Evolutionary conservation across 2,113 vertebrate species (phyloP), one percentile per base, ranked within the genome.

Genomic region (Phainopepla nitens): DNA sequence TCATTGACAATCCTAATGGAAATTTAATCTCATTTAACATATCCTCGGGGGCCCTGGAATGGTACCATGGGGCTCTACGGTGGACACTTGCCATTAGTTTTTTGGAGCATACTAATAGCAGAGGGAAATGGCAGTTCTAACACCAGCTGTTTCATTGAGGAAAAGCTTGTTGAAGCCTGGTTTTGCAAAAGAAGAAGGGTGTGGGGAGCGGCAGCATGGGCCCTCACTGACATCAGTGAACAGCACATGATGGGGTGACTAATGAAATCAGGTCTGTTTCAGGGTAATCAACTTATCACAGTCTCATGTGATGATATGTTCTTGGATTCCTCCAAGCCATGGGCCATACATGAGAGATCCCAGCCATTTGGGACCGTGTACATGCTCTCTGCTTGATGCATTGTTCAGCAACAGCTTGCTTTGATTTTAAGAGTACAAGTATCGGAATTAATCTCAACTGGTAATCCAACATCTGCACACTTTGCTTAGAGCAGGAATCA

Each of bases 191-290:
- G 94, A 89, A 95, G 94, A 92, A 95, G 96, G 94, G 94, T 60
- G 94, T 95, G 95, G 96, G 85, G 75, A 90, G 86, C 1, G 0
- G 47, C 2, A 1, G 71, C 24, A 10, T 4, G 0, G 86, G 78
- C 68, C 61, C 65, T 65, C 9, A 0, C 80, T 95, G 95, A 94
- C 90, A 61, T 92, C 90, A 94, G 76, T 64, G 86, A 85, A 61
- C 49, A 93, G 95, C 54, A 3, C 90, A 91, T 96, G 96, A 96
- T 35, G 60, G 78, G 44, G 87, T 97, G 97, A 97, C 94, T 97
- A 92, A 97, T 61, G 58, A 85, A 94, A 57, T 61, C 93, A 75
- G 80, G n/a, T 80, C 89, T 95, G 36, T 78, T 92, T 79, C 24
- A n/a, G 64, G 22, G 20, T 78, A 85, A 95, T 84, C 62, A 23